Percentiles rank a stretch among this genome's conserved stretches.
phyloP scores from a whole-genome alignment of 2,113 vertebrate genomes.

The Oryzias javanicus region DNA sequence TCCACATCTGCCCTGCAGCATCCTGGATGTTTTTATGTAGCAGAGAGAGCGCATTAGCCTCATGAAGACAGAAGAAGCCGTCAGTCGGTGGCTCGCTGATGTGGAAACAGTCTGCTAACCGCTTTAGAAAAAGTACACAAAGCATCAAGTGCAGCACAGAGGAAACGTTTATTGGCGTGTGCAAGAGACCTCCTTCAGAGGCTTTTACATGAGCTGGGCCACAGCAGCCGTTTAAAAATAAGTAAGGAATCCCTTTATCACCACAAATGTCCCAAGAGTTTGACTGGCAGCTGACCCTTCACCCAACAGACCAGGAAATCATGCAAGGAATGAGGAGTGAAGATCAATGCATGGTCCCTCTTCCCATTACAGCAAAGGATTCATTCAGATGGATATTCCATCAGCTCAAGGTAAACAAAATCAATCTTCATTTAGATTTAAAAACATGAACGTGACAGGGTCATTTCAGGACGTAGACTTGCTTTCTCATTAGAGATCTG shows the following conservation, averaged over 20 bases:
- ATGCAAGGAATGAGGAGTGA: not conserved
- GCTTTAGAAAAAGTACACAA: slow-evolving; percentile 44
- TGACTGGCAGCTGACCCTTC: not conserved
- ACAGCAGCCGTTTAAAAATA: slow-evolving; percentile 6
- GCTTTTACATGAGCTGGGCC: slow-evolving; percentile 29
- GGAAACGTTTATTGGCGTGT: slow-evolving; percentile 68
- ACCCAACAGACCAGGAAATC: slow-evolving; percentile 4
- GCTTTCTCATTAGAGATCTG: slow-evolving; percentile 4
- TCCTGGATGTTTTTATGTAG: slow-evolving; percentile 32
- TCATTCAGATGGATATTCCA: not conserved
- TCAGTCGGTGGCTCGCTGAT: slow-evolving; percentile 39
- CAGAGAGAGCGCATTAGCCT: slow-evolving; percentile 37
- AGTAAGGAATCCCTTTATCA: slow-evolving; percentile 39
- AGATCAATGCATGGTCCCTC: slow-evolving; percentile 34
- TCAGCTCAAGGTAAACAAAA: slow-evolving; percentile 30
- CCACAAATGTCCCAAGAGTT: not conserved
- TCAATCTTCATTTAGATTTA: slow-evolving; percentile 10
- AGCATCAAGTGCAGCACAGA: slow-evolving; percentile 35
- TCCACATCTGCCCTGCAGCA: slow-evolving; percentile 12
- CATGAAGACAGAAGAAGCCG: slow-evolving; percentile 54
- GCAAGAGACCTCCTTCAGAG: slow-evolving; percentile 28
- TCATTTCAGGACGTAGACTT: slow-evolving; percentile 13
- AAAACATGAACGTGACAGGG: slow-evolving; percentile 5
- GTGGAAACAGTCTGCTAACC: slow-evolving; percentile 32
- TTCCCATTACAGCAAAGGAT: not conserved